phyloP scores from a whole-genome alignment of 2,888 invertebrate genomes.

The Plagodis dolabraria region DNA sequence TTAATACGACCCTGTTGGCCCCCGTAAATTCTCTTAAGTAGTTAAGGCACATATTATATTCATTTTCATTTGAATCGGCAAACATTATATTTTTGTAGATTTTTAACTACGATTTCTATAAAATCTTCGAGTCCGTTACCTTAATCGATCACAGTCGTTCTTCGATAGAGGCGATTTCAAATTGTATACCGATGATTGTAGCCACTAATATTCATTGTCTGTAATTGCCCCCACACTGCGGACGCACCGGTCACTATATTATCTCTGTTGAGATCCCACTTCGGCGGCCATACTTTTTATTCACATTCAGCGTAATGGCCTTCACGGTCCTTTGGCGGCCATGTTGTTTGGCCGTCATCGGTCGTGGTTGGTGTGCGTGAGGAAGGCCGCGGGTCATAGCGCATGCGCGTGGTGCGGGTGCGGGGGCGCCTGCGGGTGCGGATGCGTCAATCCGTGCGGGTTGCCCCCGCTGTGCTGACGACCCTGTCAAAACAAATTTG shows the following conservation, averaged over 20 bases:
- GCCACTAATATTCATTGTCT: background rate
- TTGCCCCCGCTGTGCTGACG: conserved; percentile 72
- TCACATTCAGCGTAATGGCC: background rate
- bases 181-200: background rate
- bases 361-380: conserved; percentile 44
- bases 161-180: too few species aligned
- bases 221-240: conserved; percentile 1
- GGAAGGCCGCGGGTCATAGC: conserved; percentile 61
- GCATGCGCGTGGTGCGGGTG: conserved; percentile 78
- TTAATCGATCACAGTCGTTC: too few species aligned
- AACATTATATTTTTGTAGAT: background rate
- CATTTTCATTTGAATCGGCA: background rate
- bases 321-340: background rate
- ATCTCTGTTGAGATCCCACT: background rate
- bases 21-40: background rate
- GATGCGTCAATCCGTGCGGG: conserved; percentile 64
- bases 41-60: background rate
- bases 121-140: too few species aligned
- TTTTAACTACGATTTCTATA: too few species aligned
- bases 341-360: conserved; percentile 40
- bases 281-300: background rate
- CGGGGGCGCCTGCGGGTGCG: conserved; percentile 65
- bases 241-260: conserved; percentile 4
- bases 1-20: conserved; percentile 16
- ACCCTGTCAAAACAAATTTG: conserved; percentile 53